Evolutionary conservation across 2,888 invertebrate species (phyloP), one percentile per base, ranked within the genome.

Genomic region (Yponomeuta evonymella): DNA sequence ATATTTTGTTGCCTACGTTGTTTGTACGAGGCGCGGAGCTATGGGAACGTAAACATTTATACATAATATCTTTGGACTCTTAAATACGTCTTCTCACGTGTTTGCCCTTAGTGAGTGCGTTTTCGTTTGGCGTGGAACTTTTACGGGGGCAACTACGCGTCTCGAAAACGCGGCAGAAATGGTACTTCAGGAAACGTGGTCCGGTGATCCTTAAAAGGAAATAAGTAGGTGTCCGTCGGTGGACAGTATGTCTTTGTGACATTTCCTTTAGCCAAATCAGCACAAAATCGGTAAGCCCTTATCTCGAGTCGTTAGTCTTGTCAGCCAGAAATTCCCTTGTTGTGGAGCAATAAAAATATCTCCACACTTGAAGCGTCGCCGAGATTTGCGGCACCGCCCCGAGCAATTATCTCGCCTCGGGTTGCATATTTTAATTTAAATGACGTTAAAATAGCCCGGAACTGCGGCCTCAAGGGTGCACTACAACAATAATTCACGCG

Each of bases 381-480:
- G 83, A 83, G 84, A 86, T 85, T 85, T 84, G 81, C 81, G 75
- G 76, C 79, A 77, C 77, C 77, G 75, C 76, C 72, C 72, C 74
- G 74, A 72, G 76, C 81, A 87, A 86, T 87, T 85, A 87, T 80
- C 78, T 81, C 79, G 79, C 79, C 79, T 79, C 78, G 75, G 76
- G 76, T 76, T 79, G 81, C 81, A 82, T 83, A 84, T 84, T 83
- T 85, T 85, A 84, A 84, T 81, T 86, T 84, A 85, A 86, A 84
- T 83, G 86, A 86, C 87, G 85, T 89, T 87, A 84, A 89, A 84
- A 84, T 82, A 81, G 79, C 84, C 88, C 88, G 89, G 88, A 90
- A 90, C 83, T 79, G 79, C 77, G 73, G 75, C 73, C 77, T 78
- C 86, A 88, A 87, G 88, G 88, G 81, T 85, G 83, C 74, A 78